These are phyloP conservation scores for Andricus grossulariae DNA, from an alignment of 1,140 invertebrate species.

Conservation along the genomic window DNA sequence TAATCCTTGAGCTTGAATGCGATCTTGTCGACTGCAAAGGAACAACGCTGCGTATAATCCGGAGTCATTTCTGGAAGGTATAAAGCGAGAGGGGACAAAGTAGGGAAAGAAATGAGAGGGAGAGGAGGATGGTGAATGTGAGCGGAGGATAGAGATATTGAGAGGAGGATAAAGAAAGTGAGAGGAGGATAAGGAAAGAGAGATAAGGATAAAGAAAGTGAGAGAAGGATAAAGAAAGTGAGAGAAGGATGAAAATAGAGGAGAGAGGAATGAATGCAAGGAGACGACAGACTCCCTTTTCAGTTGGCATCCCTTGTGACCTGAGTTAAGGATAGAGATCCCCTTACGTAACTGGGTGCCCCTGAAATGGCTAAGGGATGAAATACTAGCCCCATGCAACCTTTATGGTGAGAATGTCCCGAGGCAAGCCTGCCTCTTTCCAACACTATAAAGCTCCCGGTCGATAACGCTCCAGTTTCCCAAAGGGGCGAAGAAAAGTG, in stretches of 20 bases:
- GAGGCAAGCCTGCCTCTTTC: constrained; percentile 1
- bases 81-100: constrained; percentile 29
- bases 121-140: constrained; percentile 3
- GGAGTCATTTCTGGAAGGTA: constrained; percentile 13
- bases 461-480: constrained; percentile 27
- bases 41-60: constrained; percentile 22
- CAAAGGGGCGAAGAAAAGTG: constrained; percentile 20
- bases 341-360: constrained; percentile 23
- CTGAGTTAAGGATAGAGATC: constrained; percentile 21
- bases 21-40: constrained; percentile 24
- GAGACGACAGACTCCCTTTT: constrained; percentile 26
- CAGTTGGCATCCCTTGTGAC: constrained; percentile 26
- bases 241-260: no score
- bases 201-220: no score
- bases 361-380: constrained; percentile 27
- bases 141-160: background rate
- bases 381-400: constrained; percentile 24
- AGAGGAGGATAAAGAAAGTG: background rate
- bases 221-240: background rate
- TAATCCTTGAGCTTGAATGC: constrained; percentile 26
- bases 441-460: constrained; percentile 15
- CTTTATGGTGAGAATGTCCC: constrained; percentile 19
- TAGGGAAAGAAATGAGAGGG: constrained; percentile 24
- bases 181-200: no score
- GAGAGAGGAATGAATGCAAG: background rate